Evolutionary conservation across 2,797 vertebrate genomes (phyloP).

Genomic region (Myioborus melanocephalus): DNA sequence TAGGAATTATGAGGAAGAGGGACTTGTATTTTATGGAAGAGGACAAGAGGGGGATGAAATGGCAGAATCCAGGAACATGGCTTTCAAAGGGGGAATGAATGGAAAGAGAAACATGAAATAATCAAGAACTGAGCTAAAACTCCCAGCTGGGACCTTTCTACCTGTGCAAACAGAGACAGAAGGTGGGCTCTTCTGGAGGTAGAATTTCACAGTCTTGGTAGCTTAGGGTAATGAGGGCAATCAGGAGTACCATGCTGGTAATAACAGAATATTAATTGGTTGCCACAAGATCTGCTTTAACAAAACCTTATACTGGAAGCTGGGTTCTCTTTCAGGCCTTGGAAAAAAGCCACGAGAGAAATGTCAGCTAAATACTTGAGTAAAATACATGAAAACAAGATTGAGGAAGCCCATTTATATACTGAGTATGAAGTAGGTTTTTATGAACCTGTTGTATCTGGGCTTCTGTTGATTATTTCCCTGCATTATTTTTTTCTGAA

Average conservation of each 20-base stretch:
- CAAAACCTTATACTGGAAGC: not conserved
- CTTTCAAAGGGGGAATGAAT: not conserved
- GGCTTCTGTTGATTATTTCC: not conserved
- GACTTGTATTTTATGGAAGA: not conserved
- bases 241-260: not conserved
- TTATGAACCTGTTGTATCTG: not conserved
- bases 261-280: not conserved
- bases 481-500: not conserved
- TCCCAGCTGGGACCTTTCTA: not conserved
- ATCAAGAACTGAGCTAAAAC: not conserved
- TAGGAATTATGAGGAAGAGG: not conserved
- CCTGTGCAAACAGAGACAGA: not conserved
- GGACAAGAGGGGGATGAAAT: not conserved
- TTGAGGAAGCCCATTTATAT: not conserved
- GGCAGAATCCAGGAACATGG: accelerated
- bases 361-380: not conserved
- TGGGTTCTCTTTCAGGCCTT: not conserved
- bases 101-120: not conserved
- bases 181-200: not conserved
- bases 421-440: not conserved
- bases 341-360: not conserved
- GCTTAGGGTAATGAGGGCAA: not conserved
- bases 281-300: not conserved
- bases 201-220: not conserved
- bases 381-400: not conserved